These are phyloP conservation scores for Clarias batrachus DNA, from an alignment of 2,113 vertebrate species.

Conservation along the genomic window DNA sequence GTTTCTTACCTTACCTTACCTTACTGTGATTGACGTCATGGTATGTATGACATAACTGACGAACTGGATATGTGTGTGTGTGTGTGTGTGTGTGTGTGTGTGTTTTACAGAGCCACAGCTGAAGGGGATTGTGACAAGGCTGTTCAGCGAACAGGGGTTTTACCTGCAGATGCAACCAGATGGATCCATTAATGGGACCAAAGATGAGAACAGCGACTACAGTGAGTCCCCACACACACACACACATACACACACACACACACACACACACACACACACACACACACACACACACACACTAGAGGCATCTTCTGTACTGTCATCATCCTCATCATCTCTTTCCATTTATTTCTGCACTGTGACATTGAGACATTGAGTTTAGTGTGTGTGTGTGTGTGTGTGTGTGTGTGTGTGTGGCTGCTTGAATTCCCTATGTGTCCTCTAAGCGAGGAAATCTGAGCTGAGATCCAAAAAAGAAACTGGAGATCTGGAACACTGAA, in stretches of 20 bases:
- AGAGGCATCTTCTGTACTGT: background rate
- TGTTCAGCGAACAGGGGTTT: conserved; percentile 97
- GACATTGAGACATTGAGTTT: background rate
- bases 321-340: background rate
- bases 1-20: no score
- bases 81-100: conserved; percentile 37
- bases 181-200: conserved; percentile 89
- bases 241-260: conserved; percentile 22
- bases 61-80: background rate
- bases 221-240: conserved; percentile 72
- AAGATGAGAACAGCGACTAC: conserved; percentile 98
- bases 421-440: conserved; percentile 36
- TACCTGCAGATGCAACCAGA: conserved; percentile 97
- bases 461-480: conserved; percentile 35
- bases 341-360: conserved; percentile 3
- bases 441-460: conserved; percentile 36
- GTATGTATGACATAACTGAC: background rate
- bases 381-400: background rate
- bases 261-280: conserved; percentile 15
- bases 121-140: conserved; percentile 98
- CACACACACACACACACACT: conserved; percentile 27
- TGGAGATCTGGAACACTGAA: conserved; percentile 15
- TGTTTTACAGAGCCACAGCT: conserved; percentile 89
- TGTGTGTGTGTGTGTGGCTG: conserved; percentile 18
- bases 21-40: no score